A percentile compares a stretch with the other conserved stretches of the same genome.
Conservation (phyloP, 2,113 vertebrate genomes). For the Rhinoptilus africanus region DNA sequence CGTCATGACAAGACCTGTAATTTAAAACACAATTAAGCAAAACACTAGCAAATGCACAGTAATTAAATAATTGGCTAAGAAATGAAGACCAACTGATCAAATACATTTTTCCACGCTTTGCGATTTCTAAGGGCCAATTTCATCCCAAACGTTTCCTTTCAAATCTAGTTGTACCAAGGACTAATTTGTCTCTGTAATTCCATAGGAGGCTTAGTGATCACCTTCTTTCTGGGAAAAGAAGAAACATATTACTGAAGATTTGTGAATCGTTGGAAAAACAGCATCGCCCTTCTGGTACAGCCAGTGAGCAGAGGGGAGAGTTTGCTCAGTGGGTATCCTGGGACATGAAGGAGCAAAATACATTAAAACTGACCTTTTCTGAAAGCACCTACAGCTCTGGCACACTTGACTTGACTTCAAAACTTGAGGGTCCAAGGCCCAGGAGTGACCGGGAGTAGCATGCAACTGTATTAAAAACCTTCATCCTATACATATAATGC, state of each 20-base stretch:
- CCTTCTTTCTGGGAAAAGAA: neutral
- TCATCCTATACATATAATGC: rapidly evolving
- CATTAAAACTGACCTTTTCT: neutral
- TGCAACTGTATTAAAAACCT: neutral
- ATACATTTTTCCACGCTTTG: neutral
- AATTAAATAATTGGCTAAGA: neutral
- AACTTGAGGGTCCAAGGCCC: neutral
- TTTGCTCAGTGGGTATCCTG: neutral
- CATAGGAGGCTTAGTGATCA: neutral
- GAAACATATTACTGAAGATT: neutral
- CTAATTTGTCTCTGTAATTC: neutral
- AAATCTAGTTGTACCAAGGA: neutral
- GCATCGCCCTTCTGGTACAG: neutral
- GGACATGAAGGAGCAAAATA: neutral
- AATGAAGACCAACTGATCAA: neutral
- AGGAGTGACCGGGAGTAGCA: neutral
- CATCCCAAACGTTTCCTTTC: neutral
- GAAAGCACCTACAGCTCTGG: neutral
- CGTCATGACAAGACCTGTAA: neutral
- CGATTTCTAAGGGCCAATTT: neutral
- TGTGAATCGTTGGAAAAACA: neutral
- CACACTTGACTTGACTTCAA: neutral
- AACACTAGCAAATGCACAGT: neutral
- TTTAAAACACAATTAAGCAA: neutral
- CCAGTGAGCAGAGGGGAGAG: neutral